Evolutionary conservation across 2,113 vertebrate species (phyloP).

Genomic region (Prionailurus viverrinus): DNA sequence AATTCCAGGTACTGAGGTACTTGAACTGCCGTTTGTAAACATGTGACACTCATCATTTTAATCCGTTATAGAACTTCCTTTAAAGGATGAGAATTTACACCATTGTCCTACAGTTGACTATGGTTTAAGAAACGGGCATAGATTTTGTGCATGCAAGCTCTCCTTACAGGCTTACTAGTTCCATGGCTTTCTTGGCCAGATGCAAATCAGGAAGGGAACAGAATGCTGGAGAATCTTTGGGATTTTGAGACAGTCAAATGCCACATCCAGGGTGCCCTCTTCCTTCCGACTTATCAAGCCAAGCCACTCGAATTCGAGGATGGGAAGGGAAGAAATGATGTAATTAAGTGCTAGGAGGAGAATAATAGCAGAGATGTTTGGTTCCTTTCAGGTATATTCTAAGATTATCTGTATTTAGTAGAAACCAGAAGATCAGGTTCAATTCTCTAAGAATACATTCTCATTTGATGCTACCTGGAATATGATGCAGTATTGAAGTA

Average conservation of each 20-base stretch:
- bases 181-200: constrained; percentile 51
- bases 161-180: constrained; percentile 56
- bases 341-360: constrained; percentile 1
- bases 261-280: neutral
- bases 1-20: constrained; percentile 38
- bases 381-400: neutral
- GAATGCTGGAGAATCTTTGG: constrained; percentile 29
- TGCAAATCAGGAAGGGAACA: constrained; percentile 65
- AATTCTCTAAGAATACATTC: constrained; percentile 43
- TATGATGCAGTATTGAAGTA: neutral
- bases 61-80: constrained; percentile 43
- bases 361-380: constrained; percentile 9
- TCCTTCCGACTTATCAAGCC: constrained; percentile 53
- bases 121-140: constrained; percentile 64
- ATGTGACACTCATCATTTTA: constrained; percentile 37
- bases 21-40: constrained; percentile 58
- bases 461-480: constrained; percentile 31
- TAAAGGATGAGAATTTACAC: constrained; percentile 56
- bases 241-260: constrained; percentile 60
- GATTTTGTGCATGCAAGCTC: constrained; percentile 38
- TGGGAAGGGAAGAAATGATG: neutral
- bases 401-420: constrained; percentile 34
- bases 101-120: constrained; percentile 19
- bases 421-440: constrained; percentile 42
- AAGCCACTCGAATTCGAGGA: neutral